A percentile compares a stretch with the other conserved stretches of the same genome.
These are phyloP conservation scores for Rostratula benghalensis DNA, from an alignment of 2,113 vertebrate genomes.

Conservation along the genomic window DNA sequence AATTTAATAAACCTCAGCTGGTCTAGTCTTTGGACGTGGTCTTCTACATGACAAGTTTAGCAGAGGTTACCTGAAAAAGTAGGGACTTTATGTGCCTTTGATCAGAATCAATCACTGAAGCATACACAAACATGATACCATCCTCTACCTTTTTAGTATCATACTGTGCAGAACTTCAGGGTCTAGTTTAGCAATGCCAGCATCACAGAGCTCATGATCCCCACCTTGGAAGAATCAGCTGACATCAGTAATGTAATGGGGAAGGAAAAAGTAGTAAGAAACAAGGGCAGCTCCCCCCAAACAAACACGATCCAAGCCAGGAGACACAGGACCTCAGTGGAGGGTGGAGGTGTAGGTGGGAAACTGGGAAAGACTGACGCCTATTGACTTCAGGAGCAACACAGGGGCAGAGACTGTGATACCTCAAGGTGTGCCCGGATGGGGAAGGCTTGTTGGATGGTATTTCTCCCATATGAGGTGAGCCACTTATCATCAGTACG, in stretches of 20 bases:
- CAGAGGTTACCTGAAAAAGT: neutral
- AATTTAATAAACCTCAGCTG: neutral
- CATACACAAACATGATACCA: neutral
- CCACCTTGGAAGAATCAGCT: neutral
- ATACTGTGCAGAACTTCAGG: neutral
- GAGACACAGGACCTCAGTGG: accelerated
- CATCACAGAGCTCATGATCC: neutral
- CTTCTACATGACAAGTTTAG: neutral
- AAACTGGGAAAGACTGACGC: neutral
- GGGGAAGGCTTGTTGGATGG: neutral
- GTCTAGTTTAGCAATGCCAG: neutral
- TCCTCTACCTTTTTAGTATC: neutral
- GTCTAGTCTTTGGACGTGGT: neutral
- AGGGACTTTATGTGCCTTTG: neutral
- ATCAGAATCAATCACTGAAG: neutral
- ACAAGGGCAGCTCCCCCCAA: neutral
- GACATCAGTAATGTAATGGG: accelerated
- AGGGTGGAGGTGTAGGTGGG: neutral
- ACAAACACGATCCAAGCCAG: neutral
- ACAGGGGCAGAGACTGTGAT: neutral
- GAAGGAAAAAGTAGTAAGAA: neutral
- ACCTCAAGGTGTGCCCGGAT: accelerated
- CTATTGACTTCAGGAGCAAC: accelerated
- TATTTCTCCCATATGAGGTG: neutral
- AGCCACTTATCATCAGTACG: neutral